A percentile compares a stretch with the other conserved stretches of the same genome.
Evolutionary conservation across 2,797 vertebrate genomes (phyloP).

Genomic region (Stomatorhinus walkeri): DNA sequence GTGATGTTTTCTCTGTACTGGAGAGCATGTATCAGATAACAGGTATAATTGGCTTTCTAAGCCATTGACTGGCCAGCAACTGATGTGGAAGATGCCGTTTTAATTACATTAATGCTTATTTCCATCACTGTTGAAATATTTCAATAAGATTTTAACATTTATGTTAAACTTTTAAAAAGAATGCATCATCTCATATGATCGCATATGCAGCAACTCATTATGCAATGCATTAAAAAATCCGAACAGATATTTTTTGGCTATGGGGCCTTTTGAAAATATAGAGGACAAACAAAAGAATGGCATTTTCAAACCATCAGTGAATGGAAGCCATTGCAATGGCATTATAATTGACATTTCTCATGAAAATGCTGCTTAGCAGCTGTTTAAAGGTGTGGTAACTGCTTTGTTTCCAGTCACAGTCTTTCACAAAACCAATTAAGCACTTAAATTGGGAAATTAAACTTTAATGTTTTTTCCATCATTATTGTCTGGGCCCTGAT

Average conservation of each 20-base stretch:
- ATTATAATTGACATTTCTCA: background rate
- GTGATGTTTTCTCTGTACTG: background rate
- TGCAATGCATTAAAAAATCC: background rate
- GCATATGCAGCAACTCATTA: background rate
- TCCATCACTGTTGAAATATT: background rate
- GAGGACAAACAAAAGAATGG: background rate
- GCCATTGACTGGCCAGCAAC: background rate
- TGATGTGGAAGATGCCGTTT: background rate
- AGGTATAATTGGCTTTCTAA: background rate
- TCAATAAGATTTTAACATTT: background rate
- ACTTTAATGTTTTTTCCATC: background rate
- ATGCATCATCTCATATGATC: background rate
- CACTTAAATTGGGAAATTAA: background rate
- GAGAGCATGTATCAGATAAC: background rate
- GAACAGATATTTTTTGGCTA: background rate
- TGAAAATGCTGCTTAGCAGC: background rate
- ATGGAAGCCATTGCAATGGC: background rate
- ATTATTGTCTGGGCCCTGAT: background rate
- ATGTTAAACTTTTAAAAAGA: background rate
- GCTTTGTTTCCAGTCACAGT: background rate
- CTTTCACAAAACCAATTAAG: background rate
- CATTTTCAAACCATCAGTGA: background rate
- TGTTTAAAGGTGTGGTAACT: background rate
- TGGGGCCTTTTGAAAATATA: background rate
- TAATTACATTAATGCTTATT: background rate